Base-by-base conservation (phyloP, 2,888 invertebrate species). In the Lasioglossum oenotherae region DNA sequence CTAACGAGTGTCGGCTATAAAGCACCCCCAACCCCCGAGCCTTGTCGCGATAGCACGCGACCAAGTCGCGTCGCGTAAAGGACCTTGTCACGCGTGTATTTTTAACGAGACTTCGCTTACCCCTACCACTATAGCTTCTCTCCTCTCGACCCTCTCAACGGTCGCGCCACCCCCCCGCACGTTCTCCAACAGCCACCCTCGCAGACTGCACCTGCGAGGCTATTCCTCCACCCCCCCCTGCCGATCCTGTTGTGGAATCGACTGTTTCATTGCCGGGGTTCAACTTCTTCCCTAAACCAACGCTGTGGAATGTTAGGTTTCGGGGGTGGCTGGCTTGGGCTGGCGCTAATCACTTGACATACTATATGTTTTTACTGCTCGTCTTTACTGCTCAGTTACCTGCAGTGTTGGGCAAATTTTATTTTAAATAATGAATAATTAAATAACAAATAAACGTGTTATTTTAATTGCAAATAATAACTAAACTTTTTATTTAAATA, bases 71-170 rank as follows among this genome's bases (percentile, higher is more conserved):
- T 82, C 90, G 87, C 77, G 87, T 86, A 90, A 92, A 92, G 89
- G 89, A 92, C 82, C 89, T 92, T 89, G 91, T 92, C 92, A 92
- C 91, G 90, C 92, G 91, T 93, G 87, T 92, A 90, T 92, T 92
- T 93, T 93, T 93, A 93, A 93, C 90, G 93, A 93, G 92, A 84
- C 87, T 86, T 75, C 88, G 88, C 85, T 83, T 81, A 80, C 84
- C 78, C 78, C 83, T 57, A 57, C 75, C 16, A 53, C 69, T n/a
- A 27, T 57, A 72, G 69, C 46, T 72, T 23, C 46, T 2, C 53
- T 53, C 53, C n/a, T 10, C 81, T 60, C 81, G 46, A 81, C 74
- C 85, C 78, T 73, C 74, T 38, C 19, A 75, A 78, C 69, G 81
- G 53, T 75, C 74, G 64, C 64, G 53, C 67, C 53, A 60, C 1